Percentiles rank a stretch among this genome's conserved stretches.
phyloP scores from a whole-genome alignment of 2,797 vertebrate genomes.

The Anisognathus igniventris region DNA sequence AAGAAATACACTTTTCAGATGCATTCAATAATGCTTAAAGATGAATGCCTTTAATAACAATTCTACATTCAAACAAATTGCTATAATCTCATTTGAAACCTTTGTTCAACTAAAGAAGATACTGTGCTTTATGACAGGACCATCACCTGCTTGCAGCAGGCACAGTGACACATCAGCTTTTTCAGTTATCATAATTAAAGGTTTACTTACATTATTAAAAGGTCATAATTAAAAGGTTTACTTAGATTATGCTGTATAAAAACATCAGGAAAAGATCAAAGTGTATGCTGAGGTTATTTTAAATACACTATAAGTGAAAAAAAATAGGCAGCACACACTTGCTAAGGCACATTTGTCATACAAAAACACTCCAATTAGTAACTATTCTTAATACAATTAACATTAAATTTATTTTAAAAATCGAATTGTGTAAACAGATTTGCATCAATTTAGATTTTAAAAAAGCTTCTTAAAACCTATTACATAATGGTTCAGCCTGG shows the following conservation, averaged over 20 bases:
- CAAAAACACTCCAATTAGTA: not conserved
- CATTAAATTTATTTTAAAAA: not conserved
- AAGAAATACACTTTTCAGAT: conserved; percentile 28
- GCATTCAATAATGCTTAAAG: not conserved
- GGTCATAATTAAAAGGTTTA: not conserved
- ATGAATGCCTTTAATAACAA: not conserved
- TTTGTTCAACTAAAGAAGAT: not conserved
- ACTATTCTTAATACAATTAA: not conserved
- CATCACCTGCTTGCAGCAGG: not conserved
- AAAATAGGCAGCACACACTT: not conserved
- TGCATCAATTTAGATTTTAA: not conserved
- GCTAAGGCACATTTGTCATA: not conserved
- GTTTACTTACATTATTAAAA: not conserved
- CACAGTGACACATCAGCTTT: not conserved
- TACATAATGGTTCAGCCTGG: not conserved
- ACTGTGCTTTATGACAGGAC: not conserved
- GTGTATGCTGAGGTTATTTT: not conserved
- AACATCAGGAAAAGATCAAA: not conserved
- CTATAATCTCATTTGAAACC: not conserved
- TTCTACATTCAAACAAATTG: not conserved
- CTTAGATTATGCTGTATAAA: not conserved
- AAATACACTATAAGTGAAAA: not conserved
- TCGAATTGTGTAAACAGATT: not conserved
- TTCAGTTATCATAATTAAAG: not conserved
- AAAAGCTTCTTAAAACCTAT: not conserved